Conservation (phyloP, 2,113 vertebrate species). For the Gobius niger region DNA sequence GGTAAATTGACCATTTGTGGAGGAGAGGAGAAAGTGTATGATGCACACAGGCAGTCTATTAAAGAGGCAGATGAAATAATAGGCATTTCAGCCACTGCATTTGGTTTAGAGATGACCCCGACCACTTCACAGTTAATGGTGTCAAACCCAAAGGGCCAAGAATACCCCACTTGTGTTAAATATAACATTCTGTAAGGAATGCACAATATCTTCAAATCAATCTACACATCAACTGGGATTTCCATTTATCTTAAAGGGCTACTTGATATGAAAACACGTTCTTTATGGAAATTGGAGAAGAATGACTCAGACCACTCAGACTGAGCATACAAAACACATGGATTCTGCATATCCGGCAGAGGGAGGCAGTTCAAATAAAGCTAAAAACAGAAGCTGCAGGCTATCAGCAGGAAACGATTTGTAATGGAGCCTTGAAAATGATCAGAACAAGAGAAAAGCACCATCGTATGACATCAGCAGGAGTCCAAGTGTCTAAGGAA, state of each 20-base stretch:
- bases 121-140: conserved; percentile 34
- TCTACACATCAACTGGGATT: background rate
- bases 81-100: conserved; percentile 32
- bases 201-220: background rate
- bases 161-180: conserved; percentile 2
- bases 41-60: conserved; percentile 47
- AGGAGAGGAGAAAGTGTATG: conserved; percentile 31
- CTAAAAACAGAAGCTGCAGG: too few relatives aligned
- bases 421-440: too few relatives aligned
- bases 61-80: conserved; percentile 52
- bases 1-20: conserved; percentile 52
- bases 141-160: conserved; percentile 21
- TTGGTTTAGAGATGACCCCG: conserved; percentile 29
- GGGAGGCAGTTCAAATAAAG: too few relatives aligned
- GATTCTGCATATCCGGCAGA: too few relatives aligned
- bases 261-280: background rate
- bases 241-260: background rate
- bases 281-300: too few relatives aligned
- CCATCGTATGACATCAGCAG: too few relatives aligned
- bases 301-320: too few relatives aligned
- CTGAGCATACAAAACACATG: too few relatives aligned
- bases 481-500: too few relatives aligned
- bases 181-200: background rate
- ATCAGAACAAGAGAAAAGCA: too few relatives aligned
- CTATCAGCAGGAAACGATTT: too few relatives aligned